Percentiles rank a stretch among this genome's conserved stretches.
These are phyloP conservation scores for rabbit (Oryctolagus cuniculus) DNA, from an alignment of 2,113 vertebrate species.

Conservation along the genomic window mOryCun1.1 NC_091435.1:141156001-141156500, in stretches of 20 bases:
- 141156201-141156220: no score
- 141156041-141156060: no score
- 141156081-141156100: no score
- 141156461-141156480: not conserved
- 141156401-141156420: conserved; percentile 26
- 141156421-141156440: conserved; percentile 6
- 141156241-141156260: not conserved
- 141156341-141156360: not conserved
- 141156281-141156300: conserved; percentile 37
- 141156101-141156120: no score
- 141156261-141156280: not conserved
- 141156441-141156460: not conserved
- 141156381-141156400: conserved; percentile 22
- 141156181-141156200: no score
- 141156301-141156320: conserved; percentile 24
- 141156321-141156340: conserved; percentile 14
- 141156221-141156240: no score
- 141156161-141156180: no score
- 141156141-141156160: not conserved
- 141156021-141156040: no score
- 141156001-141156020: no score
- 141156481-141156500: not conserved
- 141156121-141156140: not conserved
- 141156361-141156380: not conserved
- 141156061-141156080: no score